Evolutionary conservation across 2,888 invertebrate species (phyloP), one percentile per base, ranked within the genome.

Genomic region (Brachyptera putata): DNA sequence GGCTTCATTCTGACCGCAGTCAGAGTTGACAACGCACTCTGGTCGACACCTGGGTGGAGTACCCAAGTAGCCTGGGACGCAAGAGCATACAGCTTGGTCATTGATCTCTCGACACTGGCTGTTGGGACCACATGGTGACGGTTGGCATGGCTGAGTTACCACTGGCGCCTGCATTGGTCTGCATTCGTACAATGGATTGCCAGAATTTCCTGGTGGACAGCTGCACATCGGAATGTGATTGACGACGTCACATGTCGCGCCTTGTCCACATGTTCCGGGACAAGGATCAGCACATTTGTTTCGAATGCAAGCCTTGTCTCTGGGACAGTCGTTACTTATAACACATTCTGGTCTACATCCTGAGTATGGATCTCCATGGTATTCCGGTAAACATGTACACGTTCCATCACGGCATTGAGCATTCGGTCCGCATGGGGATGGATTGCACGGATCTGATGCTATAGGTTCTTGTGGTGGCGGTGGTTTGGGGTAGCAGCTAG

Each of bases 291-390:
- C 26, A 70, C 91, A 91, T 74, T 87, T 88, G 69, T 84, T 85
- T 67, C 80, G 80, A 39, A 85, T 79, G 70, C 92, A 93, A 56
- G 89, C 85, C 69, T 78, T 83, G 67, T 86, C 78, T 61, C 78
- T 69, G 1, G 82, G 71, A 72, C 90, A 90, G 66, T 90, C 90
- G 57, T 82, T 82, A 71, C 86, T 91, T 18, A 84, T 79, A 21
- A 88, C 79, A 71, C 91, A 91, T 76, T 91, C 89, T 1, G 89
- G 90, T 65, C 86, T 81, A 69, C 90, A 90, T 24, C 85, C 84
- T 22, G 79, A 73, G 69, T 84, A 85, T 34, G 68, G 87, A 70
- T 87, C 85, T 16, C 80, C 80, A 67, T 74, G 73, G 66, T 76
- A 77, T 66, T 77, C 77, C 2, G 73, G 69, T 26, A 75, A 61